phyloP scores from a whole-genome alignment of 2,113 vertebrate species.

The Aldabrachelys gigantea region DNA sequence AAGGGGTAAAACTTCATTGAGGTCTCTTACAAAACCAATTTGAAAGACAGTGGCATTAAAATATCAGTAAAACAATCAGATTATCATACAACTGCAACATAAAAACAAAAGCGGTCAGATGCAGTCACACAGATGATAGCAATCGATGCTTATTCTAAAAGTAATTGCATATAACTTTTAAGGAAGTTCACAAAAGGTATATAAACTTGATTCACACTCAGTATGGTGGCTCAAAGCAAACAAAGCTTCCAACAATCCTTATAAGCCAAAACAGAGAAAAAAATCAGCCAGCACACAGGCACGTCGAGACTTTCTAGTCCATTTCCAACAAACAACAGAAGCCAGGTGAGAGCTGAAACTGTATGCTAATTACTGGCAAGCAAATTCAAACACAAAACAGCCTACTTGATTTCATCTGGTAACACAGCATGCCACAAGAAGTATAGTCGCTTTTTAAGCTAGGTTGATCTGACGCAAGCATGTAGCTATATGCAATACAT shows the following conservation, averaged over 20 bases:
- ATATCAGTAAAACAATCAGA: constrained; percentile 62
- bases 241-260: constrained; percentile 10
- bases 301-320: constrained; percentile 20
- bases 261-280: not conserved
- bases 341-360: not conserved
- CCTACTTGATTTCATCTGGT: constrained; percentile 22
- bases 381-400: constrained; percentile 45
- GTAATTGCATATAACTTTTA: constrained; percentile 45
- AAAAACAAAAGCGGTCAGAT: constrained; percentile 62
- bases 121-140: constrained; percentile 54
- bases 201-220: constrained; percentile 65
- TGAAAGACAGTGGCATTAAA: constrained; percentile 59
- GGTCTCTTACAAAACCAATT: constrained; percentile 52
- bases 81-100: constrained; percentile 54
- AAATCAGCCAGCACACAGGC: not conserved
- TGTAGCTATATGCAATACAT: constrained; percentile 22
- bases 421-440: constrained; percentile 25
- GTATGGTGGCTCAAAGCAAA: constrained; percentile 6
- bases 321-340: constrained; percentile 10
- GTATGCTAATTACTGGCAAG: constrained; percentile 28
- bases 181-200: constrained; percentile 62
- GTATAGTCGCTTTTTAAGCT: not conserved
- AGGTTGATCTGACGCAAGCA: constrained; percentile 43
- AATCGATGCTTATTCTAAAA: constrained; percentile 65
- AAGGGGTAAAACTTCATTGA: constrained; percentile 23